Percentiles rank a stretch among this genome's conserved stretches.
These are phyloP conservation scores for Nemopilema nomurai DNA, from an alignment of 30 jellyfish, hydroid and myxozoan species.

Conservation along the genomic window DNA sequence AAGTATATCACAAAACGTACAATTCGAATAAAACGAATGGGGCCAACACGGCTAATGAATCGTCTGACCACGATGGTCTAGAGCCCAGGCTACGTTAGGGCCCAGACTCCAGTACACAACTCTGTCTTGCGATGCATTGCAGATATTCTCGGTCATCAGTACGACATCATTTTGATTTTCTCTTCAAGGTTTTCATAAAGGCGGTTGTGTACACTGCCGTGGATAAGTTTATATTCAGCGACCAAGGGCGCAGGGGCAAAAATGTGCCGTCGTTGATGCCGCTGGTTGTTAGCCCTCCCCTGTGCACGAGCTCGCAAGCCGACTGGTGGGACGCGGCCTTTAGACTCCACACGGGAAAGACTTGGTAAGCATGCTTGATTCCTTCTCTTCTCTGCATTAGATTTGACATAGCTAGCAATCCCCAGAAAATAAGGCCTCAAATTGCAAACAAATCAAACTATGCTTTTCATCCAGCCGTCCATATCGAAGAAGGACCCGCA, in stretches of 20 bases:
- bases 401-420: too few species aligned
- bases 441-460: too few species aligned
- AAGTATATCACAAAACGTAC: too few species aligned
- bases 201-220: conserved; percentile 69
- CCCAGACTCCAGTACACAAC: too few species aligned
- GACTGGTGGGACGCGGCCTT: conserved; percentile 90
- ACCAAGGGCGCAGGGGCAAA: conserved; percentile 13
- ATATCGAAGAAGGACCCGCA: too few species aligned
- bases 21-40: too few species aligned
- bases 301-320: conserved; percentile 57
- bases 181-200: conserved; percentile 65
- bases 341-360: conserved; percentile 80
- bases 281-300: conserved; percentile 22
- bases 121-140: too few species aligned
- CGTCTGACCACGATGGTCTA: too few species aligned
- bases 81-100: too few species aligned
- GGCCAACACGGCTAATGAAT: too few species aligned
- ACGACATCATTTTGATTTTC: background rate
- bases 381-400: background rate
- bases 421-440: too few species aligned
- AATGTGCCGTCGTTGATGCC: conserved; percentile 63
- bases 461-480: too few species aligned
- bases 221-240: conserved; percentile 5
- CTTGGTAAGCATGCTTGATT: conserved; percentile 49
- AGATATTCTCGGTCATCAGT: background rate